A percentile compares a stretch with the other conserved stretches of the same genome.
Evolutionary conservation across 2,888 invertebrate species (phyloP).

Genomic region (Glaucopsyche alexis): DNA sequence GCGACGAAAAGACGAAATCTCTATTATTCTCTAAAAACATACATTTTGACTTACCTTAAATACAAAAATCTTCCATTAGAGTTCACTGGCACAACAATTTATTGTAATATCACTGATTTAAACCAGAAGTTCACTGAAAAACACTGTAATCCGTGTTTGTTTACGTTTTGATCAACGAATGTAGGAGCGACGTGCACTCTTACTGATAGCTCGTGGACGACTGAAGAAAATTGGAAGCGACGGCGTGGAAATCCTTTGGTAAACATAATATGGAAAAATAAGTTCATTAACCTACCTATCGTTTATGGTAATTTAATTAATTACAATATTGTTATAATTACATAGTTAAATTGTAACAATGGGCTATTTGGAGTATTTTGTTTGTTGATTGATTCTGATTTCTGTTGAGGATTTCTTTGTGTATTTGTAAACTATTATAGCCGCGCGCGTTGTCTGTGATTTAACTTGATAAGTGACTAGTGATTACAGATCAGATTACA

Average conservation of each 20-base stretch:
- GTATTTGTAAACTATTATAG: no score
- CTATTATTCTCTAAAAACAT: not conserved
- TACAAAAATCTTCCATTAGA: not conserved
- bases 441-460: no score
- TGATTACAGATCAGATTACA: no score
- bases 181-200: constrained; percentile 44
- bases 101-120: constrained; percentile 25
- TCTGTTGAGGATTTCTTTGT: no score
- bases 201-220: constrained; percentile 44
- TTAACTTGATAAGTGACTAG: no score
- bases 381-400: no score
- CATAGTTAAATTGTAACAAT: not conserved
- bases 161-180: constrained; percentile 50
- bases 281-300: not conserved
- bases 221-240: constrained; percentile 58
- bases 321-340: not conserved
- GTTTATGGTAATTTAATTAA: constrained; percentile 18
- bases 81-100: not conserved
- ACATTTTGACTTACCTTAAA: not conserved
- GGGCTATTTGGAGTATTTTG: not conserved
- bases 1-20: no score
- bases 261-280: constrained; percentile 29
- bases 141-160: constrained; percentile 48
- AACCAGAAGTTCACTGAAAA: constrained; percentile 34
- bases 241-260: constrained; percentile 63